Evolutionary conservation across 2,888 invertebrate genomes (phyloP).

Genomic region (Drosophila prolongata): DNA sequence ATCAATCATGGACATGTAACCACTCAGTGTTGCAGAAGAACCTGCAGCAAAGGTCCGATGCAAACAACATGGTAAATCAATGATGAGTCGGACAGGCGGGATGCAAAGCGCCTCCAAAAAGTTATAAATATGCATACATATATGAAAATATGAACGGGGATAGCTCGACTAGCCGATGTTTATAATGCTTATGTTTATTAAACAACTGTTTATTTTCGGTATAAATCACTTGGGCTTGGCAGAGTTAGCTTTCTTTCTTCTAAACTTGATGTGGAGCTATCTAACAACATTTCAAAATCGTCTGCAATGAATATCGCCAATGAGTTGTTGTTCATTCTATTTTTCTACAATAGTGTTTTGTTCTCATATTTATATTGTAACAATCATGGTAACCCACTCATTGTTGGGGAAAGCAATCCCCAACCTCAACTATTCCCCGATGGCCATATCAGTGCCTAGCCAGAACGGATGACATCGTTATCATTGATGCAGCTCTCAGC

Average conservation of each 20-base stretch:
- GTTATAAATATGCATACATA: no score
- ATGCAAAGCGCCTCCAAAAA: neutral
- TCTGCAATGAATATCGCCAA: no score
- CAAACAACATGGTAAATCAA: slow-evolving; percentile 37
- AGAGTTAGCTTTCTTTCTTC: no score
- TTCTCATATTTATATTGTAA: neutral
- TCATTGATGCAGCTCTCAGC: slow-evolving; percentile 43
- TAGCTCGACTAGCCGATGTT: no score
- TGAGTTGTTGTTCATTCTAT: no score
- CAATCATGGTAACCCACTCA: neutral
- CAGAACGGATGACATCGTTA: slow-evolving; percentile 50
- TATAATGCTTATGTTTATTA: no score
- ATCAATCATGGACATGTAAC: slow-evolving; percentile 59
- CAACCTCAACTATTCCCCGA: neutral
- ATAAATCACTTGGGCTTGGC: no score
- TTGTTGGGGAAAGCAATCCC: neutral
- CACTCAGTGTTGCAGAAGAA: neutral
- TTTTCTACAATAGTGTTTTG: neutral
- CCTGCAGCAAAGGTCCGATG: slow-evolving; percentile 4
- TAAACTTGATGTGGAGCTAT: no score
- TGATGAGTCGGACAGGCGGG: slow-evolving; percentile 11
- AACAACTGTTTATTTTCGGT: no score
- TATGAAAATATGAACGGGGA: no score
- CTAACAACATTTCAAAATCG: no score
- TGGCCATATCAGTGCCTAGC: slow-evolving; percentile 22